Evolutionary conservation across 2,888 invertebrate genomes (phyloP), one percentile per base, ranked within the genome.

Genomic region (Cephus pulcher): DNA sequence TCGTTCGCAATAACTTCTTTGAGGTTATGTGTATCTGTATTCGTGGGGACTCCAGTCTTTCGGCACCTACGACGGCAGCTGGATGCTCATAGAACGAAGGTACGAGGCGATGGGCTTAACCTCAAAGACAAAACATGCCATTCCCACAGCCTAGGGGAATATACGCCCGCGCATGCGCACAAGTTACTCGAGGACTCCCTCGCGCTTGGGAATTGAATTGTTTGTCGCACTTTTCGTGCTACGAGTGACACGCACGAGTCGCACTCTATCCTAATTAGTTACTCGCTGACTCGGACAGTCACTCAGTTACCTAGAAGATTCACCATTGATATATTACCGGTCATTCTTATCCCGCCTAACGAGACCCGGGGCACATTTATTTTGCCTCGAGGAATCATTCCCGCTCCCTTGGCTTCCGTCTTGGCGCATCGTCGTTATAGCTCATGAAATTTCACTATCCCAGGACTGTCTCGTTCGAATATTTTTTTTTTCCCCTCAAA

Each of bases 191-290:
- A 3, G 12, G 9, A 56, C 23, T 9, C 23, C 56, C 56, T 23
- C 23, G 23, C 23, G 56, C 76, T 73, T 32, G 80, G 75, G 82
- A 81, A 82, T 81, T 81, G 79, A 78, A 83, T 81, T 81, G 82
- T 83, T 78, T 76, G 83, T 80, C 78, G 76, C 83, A 80, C 78
- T 77, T 79, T 75, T 75, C 56, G 23, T 56, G 23, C 9, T 76
- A 80, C 79, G 78, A 75, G 74, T 76, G 77, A 37, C 73, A 56
- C 75, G 75, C 75, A 79, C 69, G 69, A 33, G 30, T 70, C 68
- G 74, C 35, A 34, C 69, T 73, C 56, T 56, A 9, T 23, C 76
- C 78, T 80, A 81, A 83, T 82, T 82, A 83, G 80, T 75, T 35
- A 23, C 40, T 40, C 40, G 9, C 23, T 56, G 56, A 56, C 56